Base-by-base conservation (phyloP, 1,140 invertebrate genomes). In the Phthorimaea operculella region DNA sequence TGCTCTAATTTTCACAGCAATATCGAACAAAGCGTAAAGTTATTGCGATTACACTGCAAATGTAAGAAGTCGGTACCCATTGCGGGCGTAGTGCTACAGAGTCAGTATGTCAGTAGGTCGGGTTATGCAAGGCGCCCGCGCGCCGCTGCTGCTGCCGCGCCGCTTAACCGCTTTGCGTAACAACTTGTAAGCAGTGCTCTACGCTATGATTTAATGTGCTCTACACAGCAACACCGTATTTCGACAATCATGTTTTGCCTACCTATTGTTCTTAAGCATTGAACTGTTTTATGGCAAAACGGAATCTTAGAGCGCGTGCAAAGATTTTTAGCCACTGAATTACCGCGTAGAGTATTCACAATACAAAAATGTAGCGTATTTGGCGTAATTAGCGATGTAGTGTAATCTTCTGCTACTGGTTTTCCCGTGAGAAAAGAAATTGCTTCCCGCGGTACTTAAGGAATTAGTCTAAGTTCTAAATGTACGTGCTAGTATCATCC, bases 81-180 rank as follows among this genome's bases (percentile, higher is more conserved):
- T 71, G 71, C 70, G 76, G 74, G 71, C 74, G 72, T 51, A 62
- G 67, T 70, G 66, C 65, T 60, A 72, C 69, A 72, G 74, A 81
- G 78, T 81, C 78, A 81, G 70, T 81, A 66, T 77, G 78, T 70
- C 75, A 81, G 56, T 81, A 62, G 78, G 78, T 81, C 78, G 70
- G 57, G 49, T 81, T 81, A 73, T 74, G 70, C 73, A 81, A 81
- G 55, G 44, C 58, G 16, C 44, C 44, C 21, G 21, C 21, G 21
- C 21, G 6, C 21, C 21, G 21, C 21, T 28, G 21, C 21, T 6
- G 36, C 36, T 9, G 36, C 36, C 36, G 36, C 65, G 59, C 72
- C 74, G 74, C 78, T 78, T 75, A 72, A 70, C 70, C 66, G 64
- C 60, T 78, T 79, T 79, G 73, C 76, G 78, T 77, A 81, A 81